These are phyloP conservation scores for Sisyra nigra DNA, from an alignment of 2,888 invertebrate genomes.

Conservation along the genomic window DNA sequence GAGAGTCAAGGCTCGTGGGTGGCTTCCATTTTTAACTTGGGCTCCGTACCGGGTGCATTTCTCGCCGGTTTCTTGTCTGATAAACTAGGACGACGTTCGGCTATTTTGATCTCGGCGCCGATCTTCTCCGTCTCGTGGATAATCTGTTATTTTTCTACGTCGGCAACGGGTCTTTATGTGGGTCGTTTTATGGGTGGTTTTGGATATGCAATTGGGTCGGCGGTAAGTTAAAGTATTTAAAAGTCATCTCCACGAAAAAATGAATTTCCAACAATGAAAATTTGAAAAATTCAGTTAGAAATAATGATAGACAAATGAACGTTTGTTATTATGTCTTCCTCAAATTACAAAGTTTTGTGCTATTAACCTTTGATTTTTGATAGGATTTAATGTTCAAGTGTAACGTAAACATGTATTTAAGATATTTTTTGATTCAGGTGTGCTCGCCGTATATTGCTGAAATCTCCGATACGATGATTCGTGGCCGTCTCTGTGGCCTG, in stretches of 20 bases:
- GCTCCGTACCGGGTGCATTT: constrained; percentile 37
- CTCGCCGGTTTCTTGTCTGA: constrained; percentile 38
- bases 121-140: constrained; percentile 37
- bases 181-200: constrained; percentile 34
- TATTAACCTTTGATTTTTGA: neutral
- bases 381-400: neutral
- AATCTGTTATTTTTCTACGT: constrained; percentile 22
- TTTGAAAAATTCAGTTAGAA: too few species aligned
- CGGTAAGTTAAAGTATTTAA: constrained; percentile 12
- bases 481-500: constrained; percentile 22
- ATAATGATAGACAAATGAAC: neutral
- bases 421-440: neutral
- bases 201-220: constrained; percentile 33
- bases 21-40: constrained; percentile 19
- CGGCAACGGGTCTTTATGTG: constrained; percentile 32
- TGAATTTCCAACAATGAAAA: too few species aligned
- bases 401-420: neutral
- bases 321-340: neutral
- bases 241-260: too few species aligned
- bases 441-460: constrained; percentile 26
- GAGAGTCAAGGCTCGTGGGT: constrained; percentile 1
- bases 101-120: constrained; percentile 31
- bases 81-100: constrained; percentile 35
- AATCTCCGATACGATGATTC: constrained; percentile 23
- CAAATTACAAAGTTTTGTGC: neutral